These are phyloP conservation scores for Acanthiza pusilla DNA, from an alignment of 2,797 vertebrate genomes.

Conservation along the genomic window DNA sequence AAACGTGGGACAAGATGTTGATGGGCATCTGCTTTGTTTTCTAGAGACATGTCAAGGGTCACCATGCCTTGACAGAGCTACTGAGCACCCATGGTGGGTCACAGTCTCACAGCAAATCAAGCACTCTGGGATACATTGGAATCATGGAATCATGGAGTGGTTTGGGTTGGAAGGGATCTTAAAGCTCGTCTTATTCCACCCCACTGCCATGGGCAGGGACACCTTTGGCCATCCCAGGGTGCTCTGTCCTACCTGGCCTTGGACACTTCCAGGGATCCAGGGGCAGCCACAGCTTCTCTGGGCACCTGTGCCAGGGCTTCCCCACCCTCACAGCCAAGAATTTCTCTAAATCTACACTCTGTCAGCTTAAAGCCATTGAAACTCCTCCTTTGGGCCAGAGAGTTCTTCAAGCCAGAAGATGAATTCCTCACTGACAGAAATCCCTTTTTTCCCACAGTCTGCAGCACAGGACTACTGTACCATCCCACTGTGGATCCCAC, in stretches of 20 bases:
- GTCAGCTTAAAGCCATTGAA: background rate
- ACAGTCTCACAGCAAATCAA: background rate
- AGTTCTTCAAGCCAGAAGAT: background rate
- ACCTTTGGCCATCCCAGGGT: accelerated
- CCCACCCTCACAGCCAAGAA: accelerated
- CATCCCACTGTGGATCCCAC: background rate
- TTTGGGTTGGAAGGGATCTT: background rate
- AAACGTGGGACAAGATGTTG: accelerated
- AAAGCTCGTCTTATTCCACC: accelerated
- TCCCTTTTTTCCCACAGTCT: background rate
- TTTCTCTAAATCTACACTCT: background rate
- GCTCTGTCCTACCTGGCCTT: accelerated
- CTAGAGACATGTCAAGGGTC: accelerated
- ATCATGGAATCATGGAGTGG: background rate
- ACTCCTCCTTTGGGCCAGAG: background rate
- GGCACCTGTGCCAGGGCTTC: background rate
- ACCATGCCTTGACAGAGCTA: accelerated
- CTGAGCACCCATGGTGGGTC: background rate
- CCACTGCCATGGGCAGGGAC: background rate
- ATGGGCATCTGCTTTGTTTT: background rate
- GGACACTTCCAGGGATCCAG: background rate
- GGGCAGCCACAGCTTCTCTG: background rate
- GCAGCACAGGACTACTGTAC: accelerated
- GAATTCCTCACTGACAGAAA: background rate
- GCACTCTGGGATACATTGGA: background rate